Percentiles rank a stretch among this genome's conserved stretches.
These are phyloP conservation scores for Ormia ochracea DNA, from an alignment of 2,888 invertebrate species.

Conservation along the genomic window DNA sequence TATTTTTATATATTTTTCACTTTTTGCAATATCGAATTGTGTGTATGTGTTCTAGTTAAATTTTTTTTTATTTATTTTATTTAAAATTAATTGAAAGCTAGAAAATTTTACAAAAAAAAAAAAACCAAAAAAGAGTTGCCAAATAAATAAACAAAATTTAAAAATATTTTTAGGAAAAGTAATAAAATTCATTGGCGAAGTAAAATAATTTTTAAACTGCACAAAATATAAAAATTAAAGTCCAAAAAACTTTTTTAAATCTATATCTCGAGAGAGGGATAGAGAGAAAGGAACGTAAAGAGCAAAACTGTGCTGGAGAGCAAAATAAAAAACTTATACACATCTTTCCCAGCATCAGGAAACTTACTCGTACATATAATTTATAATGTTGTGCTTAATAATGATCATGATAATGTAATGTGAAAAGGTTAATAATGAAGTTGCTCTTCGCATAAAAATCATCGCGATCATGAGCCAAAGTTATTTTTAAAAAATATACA, in stretches of 20 bases:
- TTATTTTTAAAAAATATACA: conserved; percentile 58
- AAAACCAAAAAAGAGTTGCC: conserved; percentile 32
- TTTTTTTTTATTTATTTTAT: conserved; percentile 18
- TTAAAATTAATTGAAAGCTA: conserved; percentile 4
- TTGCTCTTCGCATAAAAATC: conserved; percentile 53
- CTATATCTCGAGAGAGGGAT: background rate
- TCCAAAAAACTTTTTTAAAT: background rate
- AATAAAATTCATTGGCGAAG: background rate
- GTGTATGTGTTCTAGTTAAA: conserved; percentile 2
- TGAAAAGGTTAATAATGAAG: conserved; percentile 45
- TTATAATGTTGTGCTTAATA: conserved; percentile 15
- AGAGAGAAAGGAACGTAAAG: background rate
- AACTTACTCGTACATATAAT: background rate
- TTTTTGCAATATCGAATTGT: conserved; percentile 12
- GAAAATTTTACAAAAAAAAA: background rate
- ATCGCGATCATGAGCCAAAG: conserved; percentile 50
- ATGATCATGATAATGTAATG: conserved; percentile 27
- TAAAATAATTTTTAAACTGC: background rate
- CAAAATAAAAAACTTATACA: conserved; percentile 7
- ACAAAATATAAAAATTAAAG: background rate
- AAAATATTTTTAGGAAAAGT: background rate
- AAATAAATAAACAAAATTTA: conserved; percentile 3
- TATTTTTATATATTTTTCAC: background rate
- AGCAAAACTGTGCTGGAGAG: conserved; percentile 48
- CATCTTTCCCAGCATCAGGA: conserved; percentile 23